A percentile compares a stretch with the other conserved stretches of the same genome.
Evolutionary conservation across 2,113 vertebrate genomes (phyloP).

Genomic region (Triplophysa rosa): DNA sequence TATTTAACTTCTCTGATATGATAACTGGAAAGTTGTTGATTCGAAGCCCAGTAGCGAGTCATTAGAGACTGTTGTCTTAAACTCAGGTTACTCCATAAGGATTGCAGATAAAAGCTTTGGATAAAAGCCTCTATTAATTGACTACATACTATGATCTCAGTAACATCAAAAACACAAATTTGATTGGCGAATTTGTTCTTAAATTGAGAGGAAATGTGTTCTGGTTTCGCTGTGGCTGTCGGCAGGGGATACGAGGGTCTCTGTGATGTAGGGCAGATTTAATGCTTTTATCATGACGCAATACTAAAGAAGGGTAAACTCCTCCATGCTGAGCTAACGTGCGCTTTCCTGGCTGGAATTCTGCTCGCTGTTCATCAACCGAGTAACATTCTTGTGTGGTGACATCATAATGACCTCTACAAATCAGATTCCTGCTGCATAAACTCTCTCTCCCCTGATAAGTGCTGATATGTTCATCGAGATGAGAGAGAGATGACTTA

Average conservation of each 20-base stretch:
- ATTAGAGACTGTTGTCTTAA: too few relatives aligned
- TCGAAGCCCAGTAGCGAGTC: neutral
- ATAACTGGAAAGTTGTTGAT: neutral
- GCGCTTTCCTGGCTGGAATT: slow-evolving; percentile 30
- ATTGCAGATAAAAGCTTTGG: too few relatives aligned
- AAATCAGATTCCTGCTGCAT: neutral
- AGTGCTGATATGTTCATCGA: neutral
- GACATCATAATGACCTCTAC: slow-evolving; percentile 20
- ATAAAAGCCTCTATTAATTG: too few relatives aligned
- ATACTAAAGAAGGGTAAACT: slow-evolving; percentile 26
- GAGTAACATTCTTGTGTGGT: slow-evolving; percentile 1
- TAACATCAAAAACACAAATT: neutral
- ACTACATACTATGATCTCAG: neutral
- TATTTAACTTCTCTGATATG: neutral
- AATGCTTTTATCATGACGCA: slow-evolving; percentile 38
- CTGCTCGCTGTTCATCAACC: slow-evolving; percentile 24
- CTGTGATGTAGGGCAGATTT: slow-evolving; percentile 16
- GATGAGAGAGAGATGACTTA: neutral
- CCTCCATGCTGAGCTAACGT: slow-evolving; percentile 14
- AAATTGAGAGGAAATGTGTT: too few relatives aligned
- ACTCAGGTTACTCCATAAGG: too few relatives aligned
- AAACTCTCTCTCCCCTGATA: neutral
- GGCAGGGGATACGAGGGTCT: neutral
- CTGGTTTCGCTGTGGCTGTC: neutral
- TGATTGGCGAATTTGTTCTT: neutral